Base-by-base conservation (phyloP, 2,797 vertebrate species). In the Notolabrus celidotus region DNA sequence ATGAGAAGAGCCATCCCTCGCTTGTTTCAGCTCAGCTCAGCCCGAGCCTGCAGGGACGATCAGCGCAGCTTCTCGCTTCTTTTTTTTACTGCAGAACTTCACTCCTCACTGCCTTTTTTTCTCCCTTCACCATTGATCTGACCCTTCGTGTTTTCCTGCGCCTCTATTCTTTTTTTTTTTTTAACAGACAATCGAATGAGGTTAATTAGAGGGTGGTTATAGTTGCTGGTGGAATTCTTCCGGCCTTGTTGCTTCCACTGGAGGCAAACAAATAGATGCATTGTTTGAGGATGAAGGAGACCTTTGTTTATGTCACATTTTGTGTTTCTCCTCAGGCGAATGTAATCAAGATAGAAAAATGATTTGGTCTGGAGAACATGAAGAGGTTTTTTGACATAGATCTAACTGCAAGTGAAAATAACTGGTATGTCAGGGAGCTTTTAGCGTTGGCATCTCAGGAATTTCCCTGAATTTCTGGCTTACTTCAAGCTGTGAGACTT, bases 1-100 rank as follows among this genome's bases (percentile, higher is more conserved):
- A 87, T 90, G 89, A 91, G 89, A 89, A 90, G 85, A 86, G 74
- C 72, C 77, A 63, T 85, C 71, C 74, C 74, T 77, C 56, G 61
- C 84, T 84, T 81, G 68, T 82, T 91, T 82, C 64, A 62, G 85
- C 80, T 78, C 85, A 52, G 77, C 70, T 80, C 79, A 74, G 67
- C 71, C 39, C 5, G 19, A 77, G 83, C 74, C 86, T 86, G 82
- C 67, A 79, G 84, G 75, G 85, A 80, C 41, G 57, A 82, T 73
- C 81, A 55, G 45, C 36, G 19, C 71, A 41, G 58, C 65, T 78
- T 67, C 77, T 67, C 31, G 55, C 73, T 74, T 62, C 34, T 60
- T 31, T 29, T 49, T 49, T 50, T 54, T 43, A 47, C 88, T 70
- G 73, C 73, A 85, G 80, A 84, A 85, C 74, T 75, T 79, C n/a